Evolutionary conservation across 2,113 vertebrate species (phyloP).

Genomic region (Forbesichthys agassizii): DNA sequence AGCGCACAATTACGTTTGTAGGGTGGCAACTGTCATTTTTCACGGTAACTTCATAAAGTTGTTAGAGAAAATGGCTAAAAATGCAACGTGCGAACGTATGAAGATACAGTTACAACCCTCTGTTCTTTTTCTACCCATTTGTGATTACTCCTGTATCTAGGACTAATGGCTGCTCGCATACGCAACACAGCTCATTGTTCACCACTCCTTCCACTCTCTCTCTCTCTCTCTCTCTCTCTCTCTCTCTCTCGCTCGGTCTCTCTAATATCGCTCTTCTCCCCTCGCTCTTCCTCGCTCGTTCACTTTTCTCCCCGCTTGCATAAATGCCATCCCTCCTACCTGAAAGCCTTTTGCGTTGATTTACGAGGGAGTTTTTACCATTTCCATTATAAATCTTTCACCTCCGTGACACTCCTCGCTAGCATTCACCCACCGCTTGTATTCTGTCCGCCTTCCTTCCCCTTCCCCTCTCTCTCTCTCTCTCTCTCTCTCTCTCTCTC

Average conservation of each 20-base stretch:
- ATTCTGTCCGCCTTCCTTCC: constrained; percentile 69
- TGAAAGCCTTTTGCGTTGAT: constrained; percentile 81
- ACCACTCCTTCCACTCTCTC: constrained; percentile 30
- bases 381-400: constrained; percentile 87
- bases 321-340: constrained; percentile 77
- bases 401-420: constrained; percentile 81
- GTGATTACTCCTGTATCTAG: constrained; percentile 10
- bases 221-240: not conserved
- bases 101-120: not conserved
- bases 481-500: constrained; percentile 28
- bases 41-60: too few species aligned
- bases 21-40: too few species aligned
- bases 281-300: not conserved
- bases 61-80: too few species aligned
- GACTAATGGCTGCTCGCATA: constrained; percentile 9
- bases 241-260: not conserved
- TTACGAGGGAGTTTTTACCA: constrained; percentile 82
- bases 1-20: too few species aligned
- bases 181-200: constrained; percentile 9
- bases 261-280: not conserved
- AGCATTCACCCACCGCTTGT: constrained; percentile 88
- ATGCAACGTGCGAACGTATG: too few species aligned
- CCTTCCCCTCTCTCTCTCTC: constrained; percentile 23
- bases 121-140: not conserved
- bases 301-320: constrained; percentile 59